Base-by-base conservation (phyloP, 1,140 invertebrate species). In the Polypedilum pembai region DNA sequence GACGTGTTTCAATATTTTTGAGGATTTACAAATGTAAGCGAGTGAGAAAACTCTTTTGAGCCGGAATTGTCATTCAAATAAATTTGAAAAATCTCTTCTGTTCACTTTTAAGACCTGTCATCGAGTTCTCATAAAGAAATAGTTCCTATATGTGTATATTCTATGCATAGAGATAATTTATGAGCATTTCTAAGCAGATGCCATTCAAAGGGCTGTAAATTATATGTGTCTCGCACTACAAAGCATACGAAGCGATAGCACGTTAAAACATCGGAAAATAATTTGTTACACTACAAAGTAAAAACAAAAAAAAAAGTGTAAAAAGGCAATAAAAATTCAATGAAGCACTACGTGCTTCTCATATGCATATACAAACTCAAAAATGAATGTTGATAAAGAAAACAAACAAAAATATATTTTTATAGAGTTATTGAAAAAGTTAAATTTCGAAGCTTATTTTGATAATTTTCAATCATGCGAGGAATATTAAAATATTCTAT, bases 1-100 rank as follows among this genome's bases (percentile, higher is more conserved):
- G 24, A 33, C 24, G 24, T 33, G 24, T 33, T 33, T 33, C 5
- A 33, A 33, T 33, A 3, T 33, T 33, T 33, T 33, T 33, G 24
- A 5, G 24, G 24, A 33, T 33, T 33, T 5, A 33, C 24, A 33
- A 33, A 33, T 33, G 24, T 33, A 33, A 33, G 24, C 24, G 5
- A 33, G 24, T 5, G 24, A 33, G 24, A 33, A 15, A 56, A 56
- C 45, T 56, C 45, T 56, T 56, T 56, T 56, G 45, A 56, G n/a
- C 45, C 45, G 45, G 45, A 56, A 56, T 56, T 56, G 45, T 56
- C 45, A 56, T 56, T 56, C 45, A 56, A 45, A 45, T 56, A 56
- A 56, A 56, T n/a, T n/a, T 4, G 45, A 56, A 56, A 15, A 56
- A 56, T 56, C 45, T n/a, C 5, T 33, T 33, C 1, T 33, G 1